Percentiles rank a stretch among this genome's conserved stretches.
phyloP scores from a whole-genome alignment of 2,888 invertebrate genomes.

The Agrilus cyanescens region DNA sequence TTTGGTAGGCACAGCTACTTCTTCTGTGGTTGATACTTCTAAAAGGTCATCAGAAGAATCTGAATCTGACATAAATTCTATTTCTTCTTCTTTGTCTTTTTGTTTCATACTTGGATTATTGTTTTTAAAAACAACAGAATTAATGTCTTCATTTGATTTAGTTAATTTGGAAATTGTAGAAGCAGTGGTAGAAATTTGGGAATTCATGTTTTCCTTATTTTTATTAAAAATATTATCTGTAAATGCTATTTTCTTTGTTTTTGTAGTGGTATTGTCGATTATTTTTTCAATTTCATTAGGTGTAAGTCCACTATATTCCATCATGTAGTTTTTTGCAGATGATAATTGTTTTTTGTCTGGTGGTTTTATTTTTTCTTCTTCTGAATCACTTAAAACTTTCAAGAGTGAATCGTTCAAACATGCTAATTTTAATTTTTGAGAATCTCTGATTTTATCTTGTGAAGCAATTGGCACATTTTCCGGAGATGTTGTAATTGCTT shows the following conservation, averaged over 20 bases:
- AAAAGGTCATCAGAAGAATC: constrained; percentile 11
- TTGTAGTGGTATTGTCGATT: constrained; percentile 24
- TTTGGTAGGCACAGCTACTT: no score
- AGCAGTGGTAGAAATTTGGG: background rate
- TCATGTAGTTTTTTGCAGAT: constrained; percentile 61
- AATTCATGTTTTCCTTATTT: background rate
- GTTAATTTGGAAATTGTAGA: background rate
- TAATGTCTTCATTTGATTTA: background rate
- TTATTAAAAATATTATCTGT: background rate
- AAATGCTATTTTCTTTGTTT: constrained; percentile 6
- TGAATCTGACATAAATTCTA: constrained; percentile 22
- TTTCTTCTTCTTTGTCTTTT: constrained; percentile 7
- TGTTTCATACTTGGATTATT: background rate
- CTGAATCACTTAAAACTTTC: constrained; percentile 24
- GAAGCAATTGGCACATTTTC: constrained; percentile 35
- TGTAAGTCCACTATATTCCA: constrained; percentile 65
- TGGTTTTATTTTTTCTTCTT: constrained; percentile 10
- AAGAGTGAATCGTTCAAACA: constrained; percentile 19
- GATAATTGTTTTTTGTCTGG: constrained; percentile 23
- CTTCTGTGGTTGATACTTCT: constrained; percentile 12
- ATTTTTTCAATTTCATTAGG: constrained; percentile 54
- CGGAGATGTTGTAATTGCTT: constrained; percentile 49
- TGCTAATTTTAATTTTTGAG: background rate
- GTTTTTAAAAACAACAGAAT: background rate
- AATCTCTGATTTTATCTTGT: constrained; percentile 5